phyloP scores from a whole-genome alignment of 2,888 invertebrate species.

The Lomographa bimaculata region DNA sequence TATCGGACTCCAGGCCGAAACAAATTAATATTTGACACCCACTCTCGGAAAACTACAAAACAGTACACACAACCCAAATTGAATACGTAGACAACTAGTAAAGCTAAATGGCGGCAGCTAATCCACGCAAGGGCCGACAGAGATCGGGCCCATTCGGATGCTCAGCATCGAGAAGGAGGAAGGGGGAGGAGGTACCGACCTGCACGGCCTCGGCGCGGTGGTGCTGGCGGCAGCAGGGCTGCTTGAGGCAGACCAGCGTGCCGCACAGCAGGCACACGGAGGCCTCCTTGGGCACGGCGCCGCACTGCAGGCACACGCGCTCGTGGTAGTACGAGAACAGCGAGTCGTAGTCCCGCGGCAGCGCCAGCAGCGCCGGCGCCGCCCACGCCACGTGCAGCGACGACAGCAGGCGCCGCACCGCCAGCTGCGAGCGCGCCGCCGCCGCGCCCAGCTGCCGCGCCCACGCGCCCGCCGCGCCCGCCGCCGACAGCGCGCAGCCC shows the following conservation, averaged over 20 bases:
- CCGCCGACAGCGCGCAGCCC: slow-evolving; percentile 41
- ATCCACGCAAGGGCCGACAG: too few relatives aligned
- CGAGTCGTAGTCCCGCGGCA: slow-evolving; percentile 96
- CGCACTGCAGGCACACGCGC: slow-evolving; percentile 93
- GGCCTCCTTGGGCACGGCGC: slow-evolving; percentile 92
- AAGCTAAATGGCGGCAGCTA: too few relatives aligned
- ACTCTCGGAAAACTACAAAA: too few relatives aligned
- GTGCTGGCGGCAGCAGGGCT: slow-evolving; percentile 92
- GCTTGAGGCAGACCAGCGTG: slow-evolving; percentile 95
- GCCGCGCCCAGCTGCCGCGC: slow-evolving; percentile 57
- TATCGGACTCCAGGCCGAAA: too few relatives aligned
- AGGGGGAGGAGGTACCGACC: slow-evolving; percentile 40
- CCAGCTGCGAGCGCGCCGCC: slow-evolving; percentile 63
- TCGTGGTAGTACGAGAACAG: slow-evolving; percentile 93
- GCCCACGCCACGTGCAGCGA: slow-evolving; percentile 91
- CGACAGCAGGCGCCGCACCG: slow-evolving; percentile 86
- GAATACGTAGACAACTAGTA: too few relatives aligned
- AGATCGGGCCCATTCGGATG: too few relatives aligned
- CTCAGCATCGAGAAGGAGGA: too few relatives aligned
- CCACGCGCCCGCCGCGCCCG: slow-evolving; percentile 42
- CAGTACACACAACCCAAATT: too few relatives aligned
- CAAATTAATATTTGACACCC: too few relatives aligned
- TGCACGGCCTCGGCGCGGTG: slow-evolving; percentile 93
- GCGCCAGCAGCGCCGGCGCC: slow-evolving; percentile 90
- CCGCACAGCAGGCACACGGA: slow-evolving; percentile 97